These are phyloP conservation scores for Felis chaus DNA, from an alignment of 2,113 vertebrate species.

Conservation along the genomic window DNA sequence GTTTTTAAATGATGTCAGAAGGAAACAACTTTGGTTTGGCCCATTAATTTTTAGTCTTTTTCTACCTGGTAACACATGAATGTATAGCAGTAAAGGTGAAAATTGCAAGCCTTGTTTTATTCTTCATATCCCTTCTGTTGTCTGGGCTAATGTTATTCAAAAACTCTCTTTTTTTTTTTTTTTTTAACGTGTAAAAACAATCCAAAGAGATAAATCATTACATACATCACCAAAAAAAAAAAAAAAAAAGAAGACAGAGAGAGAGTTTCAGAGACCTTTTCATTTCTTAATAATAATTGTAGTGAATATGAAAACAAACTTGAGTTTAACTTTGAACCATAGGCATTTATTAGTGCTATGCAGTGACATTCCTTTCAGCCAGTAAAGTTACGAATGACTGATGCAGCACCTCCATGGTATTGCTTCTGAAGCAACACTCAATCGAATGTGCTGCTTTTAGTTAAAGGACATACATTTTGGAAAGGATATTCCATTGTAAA, in stretches of 20 bases:
- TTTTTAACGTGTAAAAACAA: slow-evolving; percentile 73
- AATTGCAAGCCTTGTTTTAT: slow-evolving; percentile 56
- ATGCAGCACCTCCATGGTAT: slow-evolving; percentile 5
- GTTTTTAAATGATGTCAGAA: slow-evolving; percentile 64
- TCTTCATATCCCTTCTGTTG: slow-evolving; percentile 46
- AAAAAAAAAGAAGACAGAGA: background rate
- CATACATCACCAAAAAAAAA: slow-evolving; percentile 81
- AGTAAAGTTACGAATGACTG: slow-evolving; percentile 3
- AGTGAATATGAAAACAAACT: slow-evolving; percentile 51
- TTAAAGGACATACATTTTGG: slow-evolving; percentile 61
- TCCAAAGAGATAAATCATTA: slow-evolving; percentile 83
- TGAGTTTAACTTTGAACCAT: slow-evolving; percentile 58
- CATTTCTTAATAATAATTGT: slow-evolving; percentile 64
- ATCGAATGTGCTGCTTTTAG: slow-evolving; percentile 65
- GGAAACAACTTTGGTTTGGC: slow-evolving; percentile 56
- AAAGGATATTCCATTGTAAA: slow-evolving; percentile 47
- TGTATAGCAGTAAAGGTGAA: slow-evolving; percentile 69
- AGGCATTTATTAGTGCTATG: slow-evolving; percentile 58
- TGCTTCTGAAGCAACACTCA: slow-evolving; percentile 67
- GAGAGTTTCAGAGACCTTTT: slow-evolving; percentile 65
- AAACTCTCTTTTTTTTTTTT: slow-evolving; percentile 24
- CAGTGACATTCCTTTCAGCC: slow-evolving; percentile 45
- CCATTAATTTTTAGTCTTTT: slow-evolving; percentile 57
- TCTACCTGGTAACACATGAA: slow-evolving; percentile 71
- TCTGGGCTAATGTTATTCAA: slow-evolving; percentile 60